phyloP scores from a whole-genome alignment of 2,113 vertebrate genomes.

The Pithys albifrons region DNA sequence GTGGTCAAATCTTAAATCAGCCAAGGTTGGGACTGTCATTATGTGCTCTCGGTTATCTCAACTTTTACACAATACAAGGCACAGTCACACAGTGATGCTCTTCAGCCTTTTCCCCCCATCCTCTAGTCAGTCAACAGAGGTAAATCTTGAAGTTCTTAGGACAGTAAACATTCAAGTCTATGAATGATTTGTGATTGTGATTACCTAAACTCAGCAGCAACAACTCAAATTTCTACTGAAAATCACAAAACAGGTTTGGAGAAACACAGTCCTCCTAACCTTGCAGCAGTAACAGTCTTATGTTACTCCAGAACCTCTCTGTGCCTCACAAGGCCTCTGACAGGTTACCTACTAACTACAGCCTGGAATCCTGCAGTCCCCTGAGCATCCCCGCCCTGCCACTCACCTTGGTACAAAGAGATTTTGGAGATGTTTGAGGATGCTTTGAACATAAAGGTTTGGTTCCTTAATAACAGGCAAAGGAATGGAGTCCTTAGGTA shows the following conservation, averaged over 20 bases:
- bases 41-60: not conserved
- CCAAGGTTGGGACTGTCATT: not conserved
- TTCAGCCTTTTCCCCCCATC: not conserved
- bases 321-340: not conserved
- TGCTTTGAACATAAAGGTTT: constrained; percentile 92
- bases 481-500: constrained; percentile 91
- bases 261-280: not conserved
- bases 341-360: not conserved
- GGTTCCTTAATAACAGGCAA: constrained; percentile 91
- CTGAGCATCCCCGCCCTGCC: not conserved
- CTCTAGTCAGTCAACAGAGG: not conserved
- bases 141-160: not conserved
- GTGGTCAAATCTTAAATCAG: not conserved
- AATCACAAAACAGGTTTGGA: not conserved
- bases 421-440: constrained; percentile 95
- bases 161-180: not conserved
- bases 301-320: not conserved
- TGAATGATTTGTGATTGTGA: not conserved
- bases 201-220: not conserved
- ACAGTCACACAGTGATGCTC: not conserved
- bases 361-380: not conserved
- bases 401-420: constrained; percentile 94
- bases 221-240: not conserved
- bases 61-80: not conserved
- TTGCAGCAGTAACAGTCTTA: not conserved